These are phyloP conservation scores for Temnopleurus reevesii DNA, from an alignment of 53 echinoderm and acorn worm species.

Conservation along the genomic window DNA sequence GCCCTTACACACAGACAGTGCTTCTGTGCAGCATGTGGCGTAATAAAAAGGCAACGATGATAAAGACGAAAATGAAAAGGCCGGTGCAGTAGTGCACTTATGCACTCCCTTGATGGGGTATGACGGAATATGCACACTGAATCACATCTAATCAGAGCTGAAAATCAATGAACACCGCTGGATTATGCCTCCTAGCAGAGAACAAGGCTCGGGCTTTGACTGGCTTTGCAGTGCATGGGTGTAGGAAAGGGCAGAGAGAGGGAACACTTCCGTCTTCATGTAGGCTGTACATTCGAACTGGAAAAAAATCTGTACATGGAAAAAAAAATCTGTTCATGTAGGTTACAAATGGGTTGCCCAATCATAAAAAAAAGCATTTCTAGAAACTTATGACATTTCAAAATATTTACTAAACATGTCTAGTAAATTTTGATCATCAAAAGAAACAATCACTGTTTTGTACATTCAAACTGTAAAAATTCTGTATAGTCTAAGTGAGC, in stretches of 20 bases:
- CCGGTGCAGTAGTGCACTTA: conserved; percentile 7
- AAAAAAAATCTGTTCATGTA: too few species aligned
- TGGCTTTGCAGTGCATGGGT: background rate
- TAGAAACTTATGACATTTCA: too few species aligned
- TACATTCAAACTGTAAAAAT: too few species aligned
- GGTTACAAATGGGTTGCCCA: too few species aligned
- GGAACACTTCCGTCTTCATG: background rate
- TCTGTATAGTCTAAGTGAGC: too few species aligned
- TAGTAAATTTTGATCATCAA: too few species aligned
- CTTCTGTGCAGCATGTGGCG: background rate
- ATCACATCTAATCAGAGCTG: conserved; percentile 50
- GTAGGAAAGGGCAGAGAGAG: background rate
- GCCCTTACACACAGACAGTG: background rate
- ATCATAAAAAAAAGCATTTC: too few species aligned
- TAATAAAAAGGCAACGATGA: too few species aligned
- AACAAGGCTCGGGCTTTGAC: background rate
- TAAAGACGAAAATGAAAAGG: background rate
- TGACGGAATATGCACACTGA: conserved; percentile 38
- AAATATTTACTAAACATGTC: too few species aligned
- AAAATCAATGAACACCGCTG: conserved; percentile 50
- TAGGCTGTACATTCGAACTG: too few species aligned
- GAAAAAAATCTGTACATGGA: too few species aligned
- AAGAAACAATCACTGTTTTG: too few species aligned
- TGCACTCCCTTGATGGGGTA: background rate
- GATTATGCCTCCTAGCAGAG: conserved; percentile 27